These are phyloP conservation scores for Sebastolobus altivelis DNA, from an alignment of 2,797 vertebrate genomes.

Conservation along the genomic window DNA sequence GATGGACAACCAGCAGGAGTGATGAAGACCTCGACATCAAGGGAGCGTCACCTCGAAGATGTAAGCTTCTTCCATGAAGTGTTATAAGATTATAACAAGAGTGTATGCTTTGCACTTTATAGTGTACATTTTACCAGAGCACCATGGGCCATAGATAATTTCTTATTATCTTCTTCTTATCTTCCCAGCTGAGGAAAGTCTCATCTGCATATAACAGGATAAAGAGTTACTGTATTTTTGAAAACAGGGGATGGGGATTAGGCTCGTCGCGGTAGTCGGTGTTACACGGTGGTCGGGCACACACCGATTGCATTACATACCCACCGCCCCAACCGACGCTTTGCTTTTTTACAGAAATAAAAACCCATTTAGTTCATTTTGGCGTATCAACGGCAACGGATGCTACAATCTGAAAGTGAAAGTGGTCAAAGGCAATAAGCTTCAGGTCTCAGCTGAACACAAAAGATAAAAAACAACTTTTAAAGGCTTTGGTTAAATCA, in stretches of 20 bases:
- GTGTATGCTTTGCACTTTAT: not conserved
- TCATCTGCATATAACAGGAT: conserved; percentile 8
- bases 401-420: rapidly evolving
- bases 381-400: rapidly evolving
- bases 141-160: not conserved
- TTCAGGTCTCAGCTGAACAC: not conserved
- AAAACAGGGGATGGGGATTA: not conserved
- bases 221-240: not conserved
- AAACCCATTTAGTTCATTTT: too few relatives aligned
- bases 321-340: rapidly evolving
- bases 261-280: too few relatives aligned
- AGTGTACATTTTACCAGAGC: not conserved
- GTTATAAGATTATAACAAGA: not conserved
- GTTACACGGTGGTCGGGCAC: too few relatives aligned
- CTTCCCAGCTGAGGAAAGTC: not conserved
- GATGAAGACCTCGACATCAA: not conserved
- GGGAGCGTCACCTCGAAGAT: not conserved
- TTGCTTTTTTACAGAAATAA: too few relatives aligned
- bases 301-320: too few relatives aligned
- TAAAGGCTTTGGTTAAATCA: conserved; percentile 24
- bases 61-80: not conserved
- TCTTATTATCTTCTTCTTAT: not conserved
- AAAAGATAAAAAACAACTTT: not conserved
- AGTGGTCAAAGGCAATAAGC: not conserved
- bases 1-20: not conserved